Base-by-base conservation (phyloP, 1,140 invertebrate genomes). In the Drosophila hydei region DNA sequence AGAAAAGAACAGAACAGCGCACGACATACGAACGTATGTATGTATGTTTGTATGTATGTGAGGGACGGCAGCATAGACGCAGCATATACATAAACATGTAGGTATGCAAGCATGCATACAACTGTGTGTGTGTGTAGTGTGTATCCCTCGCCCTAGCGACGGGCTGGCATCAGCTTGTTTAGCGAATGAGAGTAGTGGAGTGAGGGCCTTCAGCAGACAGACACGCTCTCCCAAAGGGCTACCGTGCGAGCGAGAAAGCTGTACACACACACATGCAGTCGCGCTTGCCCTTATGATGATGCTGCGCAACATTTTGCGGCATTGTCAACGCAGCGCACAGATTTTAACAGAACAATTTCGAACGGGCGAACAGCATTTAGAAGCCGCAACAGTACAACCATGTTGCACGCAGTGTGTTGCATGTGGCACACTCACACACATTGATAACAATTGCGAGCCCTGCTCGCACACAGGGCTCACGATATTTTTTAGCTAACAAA, bases 401-500 rank as follows among this genome's bases (percentile, higher is more conserved):
- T 81, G 81, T 85, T 88, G 81, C 81, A 85, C 47, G 60, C 63
- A 61, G 58, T 42, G 45, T 59, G 52, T 65, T 65, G 52, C 45
- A 36, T 63, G 55, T 62, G 25, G 58, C 55, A 21, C 12, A 4
- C 21, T 40, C 69, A 33, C 43, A n/a, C 48, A 27, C 27, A 56
- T 25, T 61, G 65, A 75, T 83, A 68, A 83, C 63, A 68, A 55
- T 42, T 55, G 25, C 61, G 30, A 47, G 16, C 43, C 16, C 9
- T 18, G 16, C 25, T 30, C 21, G n/a, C 12, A 30, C 38, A 42
- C 40, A 47, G 11, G 33, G 43, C 48, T 58, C 58, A 55, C 11
- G 61, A 84, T 84, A 89, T 23, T 45, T 89, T 88, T 88, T 84
- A 88, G 84, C 84, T 89, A 89, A 89, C 84, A 88, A 89, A 89